Conservation (phyloP, 2,113 vertebrate genomes). For the Pelusios castaneus region DNA sequence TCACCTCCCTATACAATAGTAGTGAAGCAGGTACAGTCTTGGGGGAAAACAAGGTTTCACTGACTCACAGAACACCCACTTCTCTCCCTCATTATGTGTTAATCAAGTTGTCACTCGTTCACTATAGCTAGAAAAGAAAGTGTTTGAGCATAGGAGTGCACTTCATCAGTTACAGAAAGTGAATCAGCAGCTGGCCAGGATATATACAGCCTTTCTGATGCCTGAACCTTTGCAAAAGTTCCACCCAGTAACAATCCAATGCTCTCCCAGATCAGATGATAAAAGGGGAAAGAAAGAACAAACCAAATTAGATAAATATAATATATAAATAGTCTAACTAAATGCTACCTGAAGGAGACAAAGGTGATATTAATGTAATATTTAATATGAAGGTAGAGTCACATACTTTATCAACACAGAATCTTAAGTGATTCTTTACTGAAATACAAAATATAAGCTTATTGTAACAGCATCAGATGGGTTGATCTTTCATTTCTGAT, state of each 20-base stretch:
- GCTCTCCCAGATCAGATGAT: neutral
- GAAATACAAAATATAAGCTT: neutral
- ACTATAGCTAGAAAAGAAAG: neutral
- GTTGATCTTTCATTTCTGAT: neutral
- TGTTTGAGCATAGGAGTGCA: neutral
- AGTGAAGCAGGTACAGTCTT: neutral
- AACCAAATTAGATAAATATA: neutral
- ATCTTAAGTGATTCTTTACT: neutral
- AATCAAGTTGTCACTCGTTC: neutral
- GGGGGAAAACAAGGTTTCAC: neutral
- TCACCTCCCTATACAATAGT: neutral
- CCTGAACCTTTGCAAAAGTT: neutral
- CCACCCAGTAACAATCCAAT: neutral
- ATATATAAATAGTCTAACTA: neutral
- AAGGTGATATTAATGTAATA: neutral
- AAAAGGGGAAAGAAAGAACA: neutral
- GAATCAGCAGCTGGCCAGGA: slow-evolving; percentile 3
- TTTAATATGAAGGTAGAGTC: neutral
- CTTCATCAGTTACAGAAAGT: neutral
- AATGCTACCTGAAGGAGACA: neutral
- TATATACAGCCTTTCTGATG: neutral
- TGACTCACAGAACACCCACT: neutral
- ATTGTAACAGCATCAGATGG: neutral
- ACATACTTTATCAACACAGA: neutral
- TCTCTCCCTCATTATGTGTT: neutral